Evolutionary conservation across 2,113 vertebrate genomes (phyloP).

Genomic region (Hippocampus mohnikei): DNA sequence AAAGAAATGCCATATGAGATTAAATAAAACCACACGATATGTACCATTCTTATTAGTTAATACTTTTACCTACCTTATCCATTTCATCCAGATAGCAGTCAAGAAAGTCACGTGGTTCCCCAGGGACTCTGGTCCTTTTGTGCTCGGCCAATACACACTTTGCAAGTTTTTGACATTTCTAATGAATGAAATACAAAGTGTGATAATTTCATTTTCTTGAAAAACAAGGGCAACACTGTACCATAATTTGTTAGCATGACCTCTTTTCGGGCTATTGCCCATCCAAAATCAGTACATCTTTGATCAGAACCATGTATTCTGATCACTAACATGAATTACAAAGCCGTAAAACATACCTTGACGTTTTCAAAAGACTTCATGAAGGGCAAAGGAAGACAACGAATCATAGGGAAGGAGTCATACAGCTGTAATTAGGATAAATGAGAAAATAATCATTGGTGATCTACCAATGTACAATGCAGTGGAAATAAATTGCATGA

Average conservation of each 20-base stretch:
- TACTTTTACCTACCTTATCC: conserved; percentile 33
- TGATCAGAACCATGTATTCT: not conserved
- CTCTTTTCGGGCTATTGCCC: not conserved
- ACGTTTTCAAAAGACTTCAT: conserved; percentile 15
- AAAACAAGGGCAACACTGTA: not conserved
- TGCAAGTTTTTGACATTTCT: conserved; percentile 18
- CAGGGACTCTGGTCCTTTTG: conserved; percentile 41
- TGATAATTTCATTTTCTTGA: not conserved
- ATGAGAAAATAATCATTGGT: not conserved
- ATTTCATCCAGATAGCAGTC: conserved; percentile 60
- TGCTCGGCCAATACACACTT: conserved; percentile 30
- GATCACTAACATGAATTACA: not conserved
- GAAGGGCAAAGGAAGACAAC: conserved; percentile 27
- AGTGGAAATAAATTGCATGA: not conserved
- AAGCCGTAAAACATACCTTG: conserved; percentile 3
- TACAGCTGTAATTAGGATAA: conserved; percentile 15
- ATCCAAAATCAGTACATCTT: not conserved
- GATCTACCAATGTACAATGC: not conserved
- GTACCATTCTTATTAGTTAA: not conserved
- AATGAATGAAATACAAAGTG: not conserved
- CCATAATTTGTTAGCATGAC: not conserved
- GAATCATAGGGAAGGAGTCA: conserved; percentile 13
- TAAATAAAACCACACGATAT: not conserved
- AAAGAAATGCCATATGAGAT: not conserved
- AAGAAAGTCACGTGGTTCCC: conserved; percentile 53